Conservation (phyloP, 2,888 invertebrate genomes). For the Cephonodes hylas region DNA sequence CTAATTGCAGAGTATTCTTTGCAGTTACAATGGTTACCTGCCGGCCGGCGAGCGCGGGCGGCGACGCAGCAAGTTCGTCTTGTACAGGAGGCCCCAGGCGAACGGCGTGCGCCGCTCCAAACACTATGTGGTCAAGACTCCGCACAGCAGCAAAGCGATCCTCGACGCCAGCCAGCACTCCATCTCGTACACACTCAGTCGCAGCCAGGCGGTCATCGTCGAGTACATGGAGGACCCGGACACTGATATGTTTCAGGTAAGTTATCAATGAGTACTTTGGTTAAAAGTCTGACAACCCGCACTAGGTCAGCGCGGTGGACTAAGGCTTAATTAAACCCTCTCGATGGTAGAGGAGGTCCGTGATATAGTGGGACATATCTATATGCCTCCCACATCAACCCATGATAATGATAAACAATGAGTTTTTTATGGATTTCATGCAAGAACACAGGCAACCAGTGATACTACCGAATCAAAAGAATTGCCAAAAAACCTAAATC, state of each 20-base stretch:
- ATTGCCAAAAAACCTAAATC: no score
- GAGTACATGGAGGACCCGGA: conserved; percentile 97
- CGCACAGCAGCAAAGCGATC: conserved; percentile 96
- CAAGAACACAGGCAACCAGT: no score
- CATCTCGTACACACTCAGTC: conserved; percentile 97
- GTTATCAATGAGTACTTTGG: conserved; percentile 26
- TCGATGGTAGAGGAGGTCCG: no score
- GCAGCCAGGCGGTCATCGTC: conserved; percentile 98
- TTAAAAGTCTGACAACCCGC: no score
- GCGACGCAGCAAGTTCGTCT: conserved; percentile 95
- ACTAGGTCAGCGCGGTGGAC: no score
- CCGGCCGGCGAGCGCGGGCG: conserved; percentile 96
- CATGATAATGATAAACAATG: no score
- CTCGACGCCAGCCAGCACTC: conserved; percentile 96
- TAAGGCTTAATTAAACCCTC: no score
- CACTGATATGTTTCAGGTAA: conserved; percentile 99
- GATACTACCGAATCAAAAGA: no score
- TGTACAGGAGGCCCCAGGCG: conserved; percentile 90
- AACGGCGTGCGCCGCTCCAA: conserved; percentile 97
- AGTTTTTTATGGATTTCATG: no score
- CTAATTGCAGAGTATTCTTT: conserved; percentile 16
- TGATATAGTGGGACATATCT: no score
- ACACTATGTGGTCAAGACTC: conserved; percentile 97
- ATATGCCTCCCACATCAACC: no score
- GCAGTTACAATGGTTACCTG: conserved; percentile 95